Base-by-base conservation (phyloP, 2,797 vertebrate genomes). In the Tiaroga cobitis region DNA sequence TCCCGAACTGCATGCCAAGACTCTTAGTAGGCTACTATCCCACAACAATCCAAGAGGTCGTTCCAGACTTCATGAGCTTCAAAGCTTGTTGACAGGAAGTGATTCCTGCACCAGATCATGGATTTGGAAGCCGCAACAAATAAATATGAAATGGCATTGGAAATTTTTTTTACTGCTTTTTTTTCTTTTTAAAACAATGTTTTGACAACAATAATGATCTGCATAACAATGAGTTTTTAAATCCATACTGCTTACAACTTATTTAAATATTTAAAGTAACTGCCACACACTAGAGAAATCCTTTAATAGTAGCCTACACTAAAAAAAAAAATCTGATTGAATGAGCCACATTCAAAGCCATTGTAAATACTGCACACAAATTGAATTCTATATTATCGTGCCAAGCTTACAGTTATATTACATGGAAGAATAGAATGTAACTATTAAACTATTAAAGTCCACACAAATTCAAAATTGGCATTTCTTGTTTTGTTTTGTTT, bases 91-190 rank as follows among this genome's bases (percentile, higher is more conserved):
- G 19, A 76, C 41, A 46, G 59, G 49, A 67, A 72, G 37, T 49
- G 11, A 54, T 7, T 80, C 21, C 16, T 79, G 18, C 69, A 78
- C 21, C 24, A 51, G 43, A 32, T 59, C 32, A 54, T 49, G 49
- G 65, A 82, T 82, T 82, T 61, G 13, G 73, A 70, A 49, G 24
- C 16, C 4, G 15, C 68, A 72, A 15, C 49, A 59, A 72, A 70
- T 81, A 56, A 81, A 81, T n/a, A 24, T 61, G 29, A 56, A 70
- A 59, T 29, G n/a, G 18, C 16, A 9, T 21, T 46, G 2, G 32
- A 77, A 1, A 16, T 29, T 19, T 9, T 61, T 59, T 56, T 51
- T 32, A 43, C 37, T 18, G 13, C 21, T 3, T 16, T n/a, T 2
- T 34, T 59, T 63, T 3, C 2, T 63, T 63, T 61, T 15, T 11